Evolutionary conservation across 2,113 vertebrate genomes (phyloP), one percentile per base, ranked within the genome.

Genomic region (Microtus ochrogaster): DNA sequence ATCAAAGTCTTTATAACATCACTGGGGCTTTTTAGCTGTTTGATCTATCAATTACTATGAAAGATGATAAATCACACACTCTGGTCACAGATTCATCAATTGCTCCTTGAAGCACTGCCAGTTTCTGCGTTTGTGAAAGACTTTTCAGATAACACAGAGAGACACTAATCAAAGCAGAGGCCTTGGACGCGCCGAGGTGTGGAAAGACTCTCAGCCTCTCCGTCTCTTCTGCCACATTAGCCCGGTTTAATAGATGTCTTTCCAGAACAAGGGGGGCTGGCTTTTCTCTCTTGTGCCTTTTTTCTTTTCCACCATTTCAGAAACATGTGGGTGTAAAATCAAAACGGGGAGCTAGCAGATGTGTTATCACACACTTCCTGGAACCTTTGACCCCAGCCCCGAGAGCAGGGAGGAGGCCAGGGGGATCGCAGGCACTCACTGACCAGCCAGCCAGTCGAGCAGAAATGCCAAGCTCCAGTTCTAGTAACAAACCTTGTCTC

Each of bases 1-100:
- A 96, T 97, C 70, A 94, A 94, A 97, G 91, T 94, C 90, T 93
- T 94, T 92, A 88, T 84, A 90, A 90, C 36, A 94, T 88, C 7
- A 63, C 92, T 83, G 91, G 33, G 79, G 78, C 86, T 86, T 96
- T 94, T 85, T 39, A 72, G 49, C 74, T 95, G 63, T 66, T 92
- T 94, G 87, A 95, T 90, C 87, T 86, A 90, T 85, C 90, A 92
- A 11, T 96, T 95, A 96, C 92, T 90, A 65, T 94, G 88, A 94
- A 86, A 94, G 72, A 82, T 55, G n/a, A 49, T 90, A 76, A 92
- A 85, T 93, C 30, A 77, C 72, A 68, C 55, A 65, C 90, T 95
- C 90, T 96, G 94, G 94, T 96, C 88, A 92, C 3, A 4, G 63
- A 93, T 90, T 95, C 91, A 85, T 95, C 97, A 84, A 78, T 95